phyloP scores from a whole-genome alignment of 1,140 invertebrate genomes.

The Polypedilum vanderplanki region DNA sequence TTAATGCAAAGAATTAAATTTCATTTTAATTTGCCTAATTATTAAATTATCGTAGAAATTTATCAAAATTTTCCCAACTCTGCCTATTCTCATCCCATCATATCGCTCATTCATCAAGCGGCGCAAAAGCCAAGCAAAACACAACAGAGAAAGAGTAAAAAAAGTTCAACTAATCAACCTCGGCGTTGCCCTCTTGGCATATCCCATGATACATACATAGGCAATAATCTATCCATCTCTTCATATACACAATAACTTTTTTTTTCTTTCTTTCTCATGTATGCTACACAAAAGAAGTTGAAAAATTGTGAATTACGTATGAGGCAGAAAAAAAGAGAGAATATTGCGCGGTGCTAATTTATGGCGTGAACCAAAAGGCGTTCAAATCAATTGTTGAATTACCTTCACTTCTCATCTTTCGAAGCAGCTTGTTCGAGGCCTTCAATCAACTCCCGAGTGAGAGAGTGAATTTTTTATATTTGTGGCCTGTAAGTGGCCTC shows the following conservation, averaged over 20 bases:
- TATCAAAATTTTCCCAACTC: no score
- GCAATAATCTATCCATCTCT: no score
- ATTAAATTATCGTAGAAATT: no score
- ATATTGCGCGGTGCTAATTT: slow-evolving; percentile 10
- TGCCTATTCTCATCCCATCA: not conserved
- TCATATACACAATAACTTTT: no score
- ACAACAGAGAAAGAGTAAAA: not conserved
- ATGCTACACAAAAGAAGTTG: no score
- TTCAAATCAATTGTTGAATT: slow-evolving; percentile 19
- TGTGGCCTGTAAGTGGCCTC: not conserved
- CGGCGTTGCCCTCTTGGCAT: not conserved
- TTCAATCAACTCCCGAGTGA: slow-evolving; percentile 4
- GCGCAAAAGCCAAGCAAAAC: no score
- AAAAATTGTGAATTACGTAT: no score
- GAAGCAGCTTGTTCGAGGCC: not conserved
- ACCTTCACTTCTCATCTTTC: not conserved
- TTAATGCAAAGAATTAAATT: no score
- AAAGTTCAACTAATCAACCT: slow-evolving; percentile 18
- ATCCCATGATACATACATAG: no score
- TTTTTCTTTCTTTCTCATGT: no score
- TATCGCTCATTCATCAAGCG: slow-evolving; percentile 7
- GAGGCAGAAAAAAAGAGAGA: not conserved
- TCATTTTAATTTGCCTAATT: no score
- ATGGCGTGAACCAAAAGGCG: slow-evolving; percentile 15
- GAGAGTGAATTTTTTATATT: not conserved